Conservation (phyloP, 2,888 invertebrate species). For the Malthinus flaveolus region DNA sequence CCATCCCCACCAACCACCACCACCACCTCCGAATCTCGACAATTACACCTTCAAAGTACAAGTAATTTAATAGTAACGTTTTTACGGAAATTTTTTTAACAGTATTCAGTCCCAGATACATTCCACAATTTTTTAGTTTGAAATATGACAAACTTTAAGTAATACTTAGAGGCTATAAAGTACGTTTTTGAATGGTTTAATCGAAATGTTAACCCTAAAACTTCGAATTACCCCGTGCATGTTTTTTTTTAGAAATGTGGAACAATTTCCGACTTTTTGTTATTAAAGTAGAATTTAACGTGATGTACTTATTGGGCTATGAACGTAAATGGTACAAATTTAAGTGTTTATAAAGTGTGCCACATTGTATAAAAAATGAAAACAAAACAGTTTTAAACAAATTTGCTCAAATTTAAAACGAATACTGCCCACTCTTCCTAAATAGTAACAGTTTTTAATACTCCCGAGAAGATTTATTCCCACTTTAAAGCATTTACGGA, state of each 20-base stretch:
- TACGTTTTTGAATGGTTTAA: no score
- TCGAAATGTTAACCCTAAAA: no score
- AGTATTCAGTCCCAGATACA: slow-evolving; percentile 1
- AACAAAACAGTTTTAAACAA: slow-evolving; percentile 9
- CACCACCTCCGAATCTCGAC: no score
- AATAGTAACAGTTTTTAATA: no score
- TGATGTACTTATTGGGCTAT: slow-evolving; percentile 27
- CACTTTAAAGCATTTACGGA: no score
- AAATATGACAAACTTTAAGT: no score
- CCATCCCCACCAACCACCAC: no score
- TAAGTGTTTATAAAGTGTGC: neutral
- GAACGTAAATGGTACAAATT: slow-evolving; percentile 7
- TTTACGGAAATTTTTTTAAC: neutral
- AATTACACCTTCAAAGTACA: slow-evolving; percentile 30
- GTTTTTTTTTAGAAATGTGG: no score
- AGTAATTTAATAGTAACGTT: slow-evolving; percentile 23
- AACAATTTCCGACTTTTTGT: no score
- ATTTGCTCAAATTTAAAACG: slow-evolving; percentile 26
- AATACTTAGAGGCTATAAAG: no score
- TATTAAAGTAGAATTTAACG: neutral
- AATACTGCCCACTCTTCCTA: slow-evolving; percentile 12
- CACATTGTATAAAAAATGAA: neutral
- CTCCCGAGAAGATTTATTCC: no score
- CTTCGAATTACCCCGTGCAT: no score
- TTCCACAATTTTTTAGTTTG: neutral